Percentiles rank a stretch among this genome's conserved stretches.
Evolutionary conservation across 1,140 invertebrate species (phyloP).

Genomic region (Pectinophora gossypiella): DNA sequence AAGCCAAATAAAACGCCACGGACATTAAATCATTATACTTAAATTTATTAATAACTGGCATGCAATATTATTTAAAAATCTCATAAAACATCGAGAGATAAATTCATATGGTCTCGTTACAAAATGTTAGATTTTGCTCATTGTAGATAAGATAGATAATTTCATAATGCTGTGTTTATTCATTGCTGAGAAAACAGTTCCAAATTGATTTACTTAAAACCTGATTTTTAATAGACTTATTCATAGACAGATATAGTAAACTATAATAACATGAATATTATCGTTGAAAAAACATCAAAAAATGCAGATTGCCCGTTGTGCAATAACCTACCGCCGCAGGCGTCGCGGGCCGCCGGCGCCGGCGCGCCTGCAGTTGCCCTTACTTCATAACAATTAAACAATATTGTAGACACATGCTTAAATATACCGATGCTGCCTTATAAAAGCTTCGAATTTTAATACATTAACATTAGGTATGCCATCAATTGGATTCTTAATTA

Average conservation of each 20-base stretch:
- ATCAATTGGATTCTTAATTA: constrained; percentile 45
- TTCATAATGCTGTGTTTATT: constrained; percentile 60
- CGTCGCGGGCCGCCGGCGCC: constrained; percentile 3
- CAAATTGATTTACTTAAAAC: constrained; percentile 70
- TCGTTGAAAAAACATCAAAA: constrained; percentile 72
- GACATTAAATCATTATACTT: constrained; percentile 64
- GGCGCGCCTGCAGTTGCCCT: constrained; percentile 41
- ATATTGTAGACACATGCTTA: constrained; percentile 47
- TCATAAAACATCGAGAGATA: constrained; percentile 60
- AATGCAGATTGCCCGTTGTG: constrained; percentile 52
- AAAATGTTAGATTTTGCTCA: constrained; percentile 56
- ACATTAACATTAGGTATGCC: constrained; percentile 46
- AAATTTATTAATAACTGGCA: constrained; percentile 69
- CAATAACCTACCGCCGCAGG: constrained; percentile 33
- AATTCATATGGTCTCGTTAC: constrained; percentile 55
- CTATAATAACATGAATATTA: constrained; percentile 62
- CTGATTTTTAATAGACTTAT: constrained; percentile 68
- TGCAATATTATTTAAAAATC: constrained; percentile 62
- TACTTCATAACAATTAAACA: constrained; percentile 61
- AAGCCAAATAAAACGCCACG: constrained; percentile 53
- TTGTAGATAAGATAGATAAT: constrained; percentile 40
- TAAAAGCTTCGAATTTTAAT: constrained; percentile 58
- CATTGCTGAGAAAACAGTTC: constrained; percentile 61
- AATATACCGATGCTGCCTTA: constrained; percentile 56
- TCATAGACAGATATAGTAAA: constrained; percentile 61